Evolutionary conservation across 2,113 vertebrate species (phyloP).

Genomic region (Microtus ochrogaster): DNA sequence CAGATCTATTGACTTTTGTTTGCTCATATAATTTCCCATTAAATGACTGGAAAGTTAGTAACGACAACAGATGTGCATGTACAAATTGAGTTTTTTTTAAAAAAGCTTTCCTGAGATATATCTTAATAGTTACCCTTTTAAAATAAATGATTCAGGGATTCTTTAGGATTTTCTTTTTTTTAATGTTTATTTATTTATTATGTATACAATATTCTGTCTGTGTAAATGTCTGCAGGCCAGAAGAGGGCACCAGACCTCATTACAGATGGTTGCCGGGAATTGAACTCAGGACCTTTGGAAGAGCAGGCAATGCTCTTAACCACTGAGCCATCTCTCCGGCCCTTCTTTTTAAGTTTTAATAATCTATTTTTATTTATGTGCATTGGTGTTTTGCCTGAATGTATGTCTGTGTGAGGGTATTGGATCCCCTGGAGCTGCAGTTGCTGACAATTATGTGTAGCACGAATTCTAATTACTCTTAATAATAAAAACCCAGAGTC

Average conservation of each 20-base stretch:
- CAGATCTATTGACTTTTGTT: constrained; percentile 17
- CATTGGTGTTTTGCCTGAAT: neutral
- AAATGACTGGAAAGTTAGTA: constrained; percentile 20
- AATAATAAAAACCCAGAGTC: too few relatives aligned
- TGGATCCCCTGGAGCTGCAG: neutral
- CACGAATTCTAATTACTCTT: too few relatives aligned
- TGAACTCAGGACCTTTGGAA: too few relatives aligned
- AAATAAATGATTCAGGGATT: neutral
- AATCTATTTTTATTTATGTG: neutral
- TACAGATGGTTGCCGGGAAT: too few relatives aligned
- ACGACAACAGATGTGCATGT: neutral
- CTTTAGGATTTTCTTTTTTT: too few relatives aligned
- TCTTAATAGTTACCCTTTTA: constrained; percentile 17
- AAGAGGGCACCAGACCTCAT: too few relatives aligned
- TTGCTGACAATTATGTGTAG: neutral
- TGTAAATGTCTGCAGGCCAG: too few relatives aligned
- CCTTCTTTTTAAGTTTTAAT: neutral
- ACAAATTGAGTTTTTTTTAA: neutral
- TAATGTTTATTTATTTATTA: too few relatives aligned
- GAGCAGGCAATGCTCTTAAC: too few relatives aligned
- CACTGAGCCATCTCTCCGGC: too few relatives aligned
- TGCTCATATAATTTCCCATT: constrained; percentile 40
- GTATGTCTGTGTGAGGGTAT: neutral
- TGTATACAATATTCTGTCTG: too few relatives aligned
- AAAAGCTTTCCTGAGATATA: constrained; percentile 4